A percentile compares a stretch with the other conserved stretches of the same genome.
phyloP scores from a whole-genome alignment of 2,797 vertebrate species.

The Salmo trutta region DNA sequence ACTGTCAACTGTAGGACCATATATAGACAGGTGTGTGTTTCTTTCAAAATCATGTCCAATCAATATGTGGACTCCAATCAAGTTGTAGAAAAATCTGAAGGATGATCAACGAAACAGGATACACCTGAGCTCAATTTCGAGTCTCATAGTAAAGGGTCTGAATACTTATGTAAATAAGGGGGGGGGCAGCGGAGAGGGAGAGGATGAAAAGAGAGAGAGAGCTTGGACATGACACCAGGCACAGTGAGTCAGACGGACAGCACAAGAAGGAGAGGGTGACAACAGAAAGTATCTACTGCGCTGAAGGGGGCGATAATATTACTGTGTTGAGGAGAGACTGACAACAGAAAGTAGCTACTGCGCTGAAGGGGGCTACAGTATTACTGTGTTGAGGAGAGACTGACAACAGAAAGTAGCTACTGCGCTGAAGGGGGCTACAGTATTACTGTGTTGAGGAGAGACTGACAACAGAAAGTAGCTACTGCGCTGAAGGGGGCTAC shows the following conservation, averaged over 20 bases:
- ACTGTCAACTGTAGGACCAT: too few species aligned
- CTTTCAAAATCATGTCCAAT: too few species aligned
- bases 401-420: conserved; percentile 21
- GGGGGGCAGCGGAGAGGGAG: conserved; percentile 39
- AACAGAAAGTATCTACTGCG: conserved; percentile 23
- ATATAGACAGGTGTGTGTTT: too few species aligned
- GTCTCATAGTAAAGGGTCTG: too few species aligned
- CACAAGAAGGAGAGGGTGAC: conserved; percentile 26
- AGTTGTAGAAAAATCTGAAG: too few species aligned
- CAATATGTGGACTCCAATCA: too few species aligned
- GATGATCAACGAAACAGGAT: too few species aligned
- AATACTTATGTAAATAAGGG: background rate
- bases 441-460: background rate
- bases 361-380: background rate
- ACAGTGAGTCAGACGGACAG: background rate
- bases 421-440: conserved; percentile 5
- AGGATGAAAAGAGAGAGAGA: conserved; percentile 59
- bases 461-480: background rate
- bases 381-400: conserved; percentile 14
- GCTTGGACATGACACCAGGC: conserved; percentile 46
- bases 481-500: too few species aligned
- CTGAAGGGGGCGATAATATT: background rate
- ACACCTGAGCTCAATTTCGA: too few species aligned
- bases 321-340: conserved; percentile 15
- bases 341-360: conserved; percentile 24